Percentiles rank a stretch among this genome's conserved stretches.
phyloP scores from a whole-genome alignment of 2,888 invertebrate genomes.

The Cerastis rubricosa region DNA sequence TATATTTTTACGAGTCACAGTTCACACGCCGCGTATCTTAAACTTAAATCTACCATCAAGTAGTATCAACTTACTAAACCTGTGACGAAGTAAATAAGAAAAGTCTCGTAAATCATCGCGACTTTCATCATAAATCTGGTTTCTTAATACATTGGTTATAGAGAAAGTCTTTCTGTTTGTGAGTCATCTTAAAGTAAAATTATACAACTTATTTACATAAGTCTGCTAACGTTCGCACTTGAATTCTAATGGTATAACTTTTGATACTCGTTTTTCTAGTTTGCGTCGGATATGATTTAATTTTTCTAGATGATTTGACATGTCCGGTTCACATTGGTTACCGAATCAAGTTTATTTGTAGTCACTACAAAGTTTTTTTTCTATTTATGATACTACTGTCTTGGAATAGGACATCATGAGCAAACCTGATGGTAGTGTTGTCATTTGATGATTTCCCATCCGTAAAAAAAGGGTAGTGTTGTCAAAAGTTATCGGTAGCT shows the following conservation, averaged over 20 bases:
- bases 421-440: too few relatives aligned
- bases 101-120: slow-evolving; percentile 59
- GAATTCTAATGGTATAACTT: slow-evolving; percentile 17
- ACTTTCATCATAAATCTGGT: slow-evolving; percentile 64
- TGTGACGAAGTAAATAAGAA: slow-evolving; percentile 39
- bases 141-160: slow-evolving; percentile 56
- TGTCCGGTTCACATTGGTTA: background rate
- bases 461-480: too few relatives aligned
- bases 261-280: slow-evolving; percentile 15
- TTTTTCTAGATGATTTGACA: slow-evolving; percentile 6
- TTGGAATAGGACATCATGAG: background rate
- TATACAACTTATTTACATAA: slow-evolving; percentile 65
- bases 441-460: too few relatives aligned
- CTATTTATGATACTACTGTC: background rate
- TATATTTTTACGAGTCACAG: slow-evolving; percentile 45
- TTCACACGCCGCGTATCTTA: slow-evolving; percentile 56
- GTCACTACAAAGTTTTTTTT: background rate
- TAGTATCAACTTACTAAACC: slow-evolving; percentile 27
- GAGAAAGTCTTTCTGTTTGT: slow-evolving; percentile 61
- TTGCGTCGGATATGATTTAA: background rate
- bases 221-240: slow-evolving; percentile 19
- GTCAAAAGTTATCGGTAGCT: background rate
- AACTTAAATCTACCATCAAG: slow-evolving; percentile 42
- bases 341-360: background rate
- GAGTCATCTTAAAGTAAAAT: slow-evolving; percentile 60